phyloP scores from a whole-genome alignment of 2,797 vertebrate genomes.

The Enoplosus armatus region DNA sequence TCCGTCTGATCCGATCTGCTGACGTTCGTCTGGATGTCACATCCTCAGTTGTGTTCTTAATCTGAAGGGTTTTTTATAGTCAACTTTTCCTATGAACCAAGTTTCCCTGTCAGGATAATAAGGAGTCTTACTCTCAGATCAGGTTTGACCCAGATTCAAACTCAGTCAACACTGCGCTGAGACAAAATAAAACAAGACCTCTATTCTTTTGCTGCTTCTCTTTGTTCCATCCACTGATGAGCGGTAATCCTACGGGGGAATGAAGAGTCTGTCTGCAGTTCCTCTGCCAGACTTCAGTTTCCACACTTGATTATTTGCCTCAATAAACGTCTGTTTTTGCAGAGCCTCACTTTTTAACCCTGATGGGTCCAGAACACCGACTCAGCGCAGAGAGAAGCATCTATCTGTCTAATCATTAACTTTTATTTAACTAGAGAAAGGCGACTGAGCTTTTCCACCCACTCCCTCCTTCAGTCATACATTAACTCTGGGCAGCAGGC shows the following conservation, averaged over 20 bases:
- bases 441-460: constrained; percentile 45
- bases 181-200: constrained; percentile 10
- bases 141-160: constrained; percentile 35
- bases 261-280: neutral
- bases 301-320: constrained; percentile 8
- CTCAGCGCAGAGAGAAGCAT: neutral
- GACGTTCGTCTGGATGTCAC: neutral
- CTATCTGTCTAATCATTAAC: constrained; percentile 66
- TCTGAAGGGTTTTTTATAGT: neutral
- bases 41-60: neutral
- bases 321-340: constrained; percentile 19
- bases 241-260: neutral
- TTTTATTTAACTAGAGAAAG: constrained; percentile 51
- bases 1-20: constrained; percentile 12
- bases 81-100: neutral
- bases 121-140: constrained; percentile 1
- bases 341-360: neutral
- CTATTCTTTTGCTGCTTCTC: neutral
- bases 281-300: constrained; percentile 14
- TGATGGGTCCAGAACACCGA: neutral
- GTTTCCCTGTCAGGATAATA: neutral
- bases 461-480: constrained; percentile 17
- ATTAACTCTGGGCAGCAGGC: constrained; percentile 38
- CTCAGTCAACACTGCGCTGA: neutral
- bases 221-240: constrained; percentile 24